Conservation (phyloP, 2,888 invertebrate species). For the Chrysolina americana region DNA sequence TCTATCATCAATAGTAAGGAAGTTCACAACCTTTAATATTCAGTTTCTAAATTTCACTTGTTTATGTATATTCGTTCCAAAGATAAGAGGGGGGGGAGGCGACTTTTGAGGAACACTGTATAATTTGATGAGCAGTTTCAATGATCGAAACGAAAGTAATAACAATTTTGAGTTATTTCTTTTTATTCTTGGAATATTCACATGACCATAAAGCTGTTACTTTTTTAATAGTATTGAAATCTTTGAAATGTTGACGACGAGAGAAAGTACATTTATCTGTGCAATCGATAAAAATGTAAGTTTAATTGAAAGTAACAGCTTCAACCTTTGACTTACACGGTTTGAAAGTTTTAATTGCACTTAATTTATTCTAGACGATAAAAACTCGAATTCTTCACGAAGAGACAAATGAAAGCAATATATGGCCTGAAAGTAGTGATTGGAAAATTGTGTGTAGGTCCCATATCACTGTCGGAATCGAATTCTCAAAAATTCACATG, state of each 20-base stretch:
- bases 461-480: not conserved
- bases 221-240: not conserved
- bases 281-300: not conserved
- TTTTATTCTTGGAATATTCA: too few species aligned
- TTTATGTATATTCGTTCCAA: too few species aligned
- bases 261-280: not conserved
- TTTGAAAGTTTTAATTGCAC: conserved; percentile 19
- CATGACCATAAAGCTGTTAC: too few species aligned
- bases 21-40: too few species aligned
- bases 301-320: conserved; percentile 11
- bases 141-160: too few species aligned
- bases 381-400: conserved; percentile 1
- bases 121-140: too few species aligned
- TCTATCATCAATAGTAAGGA: too few species aligned
- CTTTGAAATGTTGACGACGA: not conserved
- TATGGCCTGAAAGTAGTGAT: not conserved
- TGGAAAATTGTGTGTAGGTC: conserved; percentile 6
- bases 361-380: conserved; percentile 1
- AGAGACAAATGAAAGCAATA: conserved; percentile 9
- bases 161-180: too few species aligned
- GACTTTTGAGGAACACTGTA: too few species aligned
- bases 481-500: conserved; percentile 4
- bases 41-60: too few species aligned
- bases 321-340: conserved; percentile 14
- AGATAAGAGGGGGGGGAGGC: too few species aligned